Conservation (phyloP, 2,113 vertebrate genomes). For the Mastomys coucha region DNA sequence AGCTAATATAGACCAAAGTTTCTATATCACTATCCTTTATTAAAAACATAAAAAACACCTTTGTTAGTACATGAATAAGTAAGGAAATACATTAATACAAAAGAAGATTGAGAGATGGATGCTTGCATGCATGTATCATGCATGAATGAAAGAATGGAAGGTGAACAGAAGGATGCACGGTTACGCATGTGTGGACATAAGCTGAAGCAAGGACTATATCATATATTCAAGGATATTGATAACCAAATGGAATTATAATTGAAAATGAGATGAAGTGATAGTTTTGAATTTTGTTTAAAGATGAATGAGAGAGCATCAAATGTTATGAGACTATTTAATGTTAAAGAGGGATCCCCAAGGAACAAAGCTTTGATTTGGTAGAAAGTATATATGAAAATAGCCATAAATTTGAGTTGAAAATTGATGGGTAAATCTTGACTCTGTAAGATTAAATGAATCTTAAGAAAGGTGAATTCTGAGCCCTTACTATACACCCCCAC, state of each 20-base stretch:
- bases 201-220: background rate
- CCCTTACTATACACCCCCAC: background rate
- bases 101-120: background rate
- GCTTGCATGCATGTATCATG: background rate
- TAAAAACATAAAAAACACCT: background rate
- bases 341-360: slow-evolving; percentile 24
- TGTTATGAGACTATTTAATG: slow-evolving; percentile 53
- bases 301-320: background rate
- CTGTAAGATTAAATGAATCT: background rate
- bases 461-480: background rate
- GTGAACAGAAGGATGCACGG: background rate
- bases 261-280: slow-evolving; percentile 9
- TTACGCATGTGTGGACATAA: background rate
- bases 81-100: background rate
- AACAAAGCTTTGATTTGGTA: slow-evolving; percentile 13
- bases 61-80: background rate
- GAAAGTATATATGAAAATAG: background rate
- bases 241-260: background rate
- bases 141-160: background rate
- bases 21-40: background rate
- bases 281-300: slow-evolving; percentile 41
- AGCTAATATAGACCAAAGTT: background rate
- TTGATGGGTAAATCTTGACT: background rate
- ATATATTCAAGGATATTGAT: background rate
- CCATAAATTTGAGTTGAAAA: slow-evolving; percentile 15